Evolutionary conservation across 2,888 invertebrate species (phyloP), one percentile per base, ranked within the genome.

Genomic region (Xiphydria camelus): DNA sequence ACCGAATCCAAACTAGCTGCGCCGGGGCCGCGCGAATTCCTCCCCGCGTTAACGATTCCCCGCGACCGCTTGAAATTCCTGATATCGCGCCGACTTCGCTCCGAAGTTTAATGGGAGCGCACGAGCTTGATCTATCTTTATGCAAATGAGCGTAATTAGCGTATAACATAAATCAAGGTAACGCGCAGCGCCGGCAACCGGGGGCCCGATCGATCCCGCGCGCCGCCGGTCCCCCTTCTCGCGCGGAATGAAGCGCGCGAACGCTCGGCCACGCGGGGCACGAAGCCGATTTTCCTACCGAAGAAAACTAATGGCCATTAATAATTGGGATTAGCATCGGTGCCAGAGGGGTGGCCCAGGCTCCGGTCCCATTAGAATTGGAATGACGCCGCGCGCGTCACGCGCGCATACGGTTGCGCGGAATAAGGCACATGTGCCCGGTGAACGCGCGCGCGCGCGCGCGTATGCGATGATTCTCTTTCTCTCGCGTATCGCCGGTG

Each of bases 61-160:
- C n/a, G n/a, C n/a, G n/a, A n/a, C n/a, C n/a, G n/a, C n/a, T n/a
- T n/a, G n/a, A n/a, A n/a, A n/a, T n/a, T n/a, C n/a, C n/a, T n/a
- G n/a, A n/a, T n/a, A n/a, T n/a, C n/a, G n/a, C n/a, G n/a, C n/a
- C 26, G 26, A 26, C 26, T 10, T 10, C 26, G 12, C 26, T 10
- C 4, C 4, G 9, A n/a, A 57, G 56, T 58, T 62, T 64, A 66
- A 66, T 69, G 62, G 60, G 59, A 61, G 26, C 14, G 26, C 26
- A 26, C 56, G 53, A 56, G 61, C 52, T 55, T 62, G 63, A 65
- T 68, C 66, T 61, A 64, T 63, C 64, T 62, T 62, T 61, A 71
- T 72, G 73, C 61, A 72, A 73, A 74, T 69, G 62, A 66, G 63
- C 60, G 67, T 68, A 72, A 73, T 73, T 70, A 73, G 68, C 60